A percentile compares a stretch with the other conserved stretches of the same genome.
phyloP scores from a whole-genome alignment of 2,797 vertebrate genomes.

The Enteromius viviparus region DNA sequence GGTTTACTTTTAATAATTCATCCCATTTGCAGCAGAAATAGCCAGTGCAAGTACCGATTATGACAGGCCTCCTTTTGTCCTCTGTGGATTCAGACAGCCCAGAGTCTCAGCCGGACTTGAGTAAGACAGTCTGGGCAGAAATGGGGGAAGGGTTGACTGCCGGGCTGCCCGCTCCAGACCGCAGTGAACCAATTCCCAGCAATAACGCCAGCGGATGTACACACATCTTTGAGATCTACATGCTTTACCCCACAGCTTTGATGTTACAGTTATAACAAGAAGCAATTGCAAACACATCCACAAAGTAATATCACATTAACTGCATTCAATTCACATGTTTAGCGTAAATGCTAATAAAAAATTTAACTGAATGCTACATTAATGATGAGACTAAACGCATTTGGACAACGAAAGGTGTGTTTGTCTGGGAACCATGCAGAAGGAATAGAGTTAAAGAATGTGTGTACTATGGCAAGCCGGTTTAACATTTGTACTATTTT shows the following conservation, averaged over 20 bases:
- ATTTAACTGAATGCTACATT: background rate
- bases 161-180: constrained; percentile 46
- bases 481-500: background rate
- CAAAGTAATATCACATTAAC: background rate
- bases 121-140: constrained; percentile 47
- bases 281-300: background rate
- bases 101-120: constrained; percentile 42
- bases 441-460: constrained; percentile 17
- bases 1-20: constrained; percentile 49
- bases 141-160: constrained; percentile 53
- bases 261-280: background rate
- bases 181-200: constrained; percentile 38
- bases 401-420: constrained; percentile 7
- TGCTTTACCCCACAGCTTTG: background rate
- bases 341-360: constrained; percentile 7
- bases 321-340: background rate
- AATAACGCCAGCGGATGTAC: constrained; percentile 10
- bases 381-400: background rate
- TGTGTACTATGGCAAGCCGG: constrained; percentile 11
- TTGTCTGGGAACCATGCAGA: constrained; percentile 31
- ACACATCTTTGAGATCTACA: constrained; percentile 24
- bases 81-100: constrained; percentile 54
- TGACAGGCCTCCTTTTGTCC: constrained; percentile 55
- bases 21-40: constrained; percentile 41
- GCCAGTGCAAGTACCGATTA: constrained; percentile 45